Conservation (phyloP, 2,797 vertebrate genomes). For the Amblyopsis hoosieri region DNA sequence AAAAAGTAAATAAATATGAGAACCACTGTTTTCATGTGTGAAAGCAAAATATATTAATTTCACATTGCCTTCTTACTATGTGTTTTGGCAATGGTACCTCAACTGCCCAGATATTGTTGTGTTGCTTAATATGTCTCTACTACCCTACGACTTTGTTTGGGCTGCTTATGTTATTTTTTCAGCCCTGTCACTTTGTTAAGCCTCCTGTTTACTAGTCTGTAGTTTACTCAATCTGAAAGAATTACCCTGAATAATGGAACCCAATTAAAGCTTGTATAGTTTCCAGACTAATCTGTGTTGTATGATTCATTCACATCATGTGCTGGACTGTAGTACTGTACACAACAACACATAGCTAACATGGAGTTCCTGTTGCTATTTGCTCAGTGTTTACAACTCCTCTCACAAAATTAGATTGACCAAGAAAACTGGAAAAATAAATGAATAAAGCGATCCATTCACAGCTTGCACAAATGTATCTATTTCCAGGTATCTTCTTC, state of each 20-base stretch:
- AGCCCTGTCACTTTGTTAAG: constrained; percentile 15
- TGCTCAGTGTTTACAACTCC: background rate
- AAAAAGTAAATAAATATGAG: no score
- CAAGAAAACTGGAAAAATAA: no score
- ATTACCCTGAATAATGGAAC: constrained; percentile 22
- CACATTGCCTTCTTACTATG: no score
- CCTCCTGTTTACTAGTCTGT: constrained; percentile 5
- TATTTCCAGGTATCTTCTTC: no score
- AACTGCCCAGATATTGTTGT: constrained; percentile 5
- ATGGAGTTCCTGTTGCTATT: constrained; percentile 37
- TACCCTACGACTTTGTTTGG: constrained; percentile 28
- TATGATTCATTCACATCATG: constrained; percentile 58
- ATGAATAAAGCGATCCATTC: no score
- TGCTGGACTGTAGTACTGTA: background rate
- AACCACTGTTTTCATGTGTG: no score
- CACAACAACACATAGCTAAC: constrained; percentile 7
- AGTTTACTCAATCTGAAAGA: background rate
- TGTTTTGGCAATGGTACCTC: background rate
- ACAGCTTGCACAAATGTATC: no score
- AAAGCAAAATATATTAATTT: no score
- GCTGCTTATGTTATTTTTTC: constrained; percentile 22
- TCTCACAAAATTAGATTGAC: no score
- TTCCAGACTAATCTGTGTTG: constrained; percentile 47
- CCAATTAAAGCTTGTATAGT: constrained; percentile 63
- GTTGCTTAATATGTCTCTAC: constrained; percentile 11